A percentile compares a stretch with the other conserved stretches of the same genome.
phyloP scores from a whole-genome alignment of 64 coral and sea anemone genomes.

The Pocillopora verrucosa region DNA sequence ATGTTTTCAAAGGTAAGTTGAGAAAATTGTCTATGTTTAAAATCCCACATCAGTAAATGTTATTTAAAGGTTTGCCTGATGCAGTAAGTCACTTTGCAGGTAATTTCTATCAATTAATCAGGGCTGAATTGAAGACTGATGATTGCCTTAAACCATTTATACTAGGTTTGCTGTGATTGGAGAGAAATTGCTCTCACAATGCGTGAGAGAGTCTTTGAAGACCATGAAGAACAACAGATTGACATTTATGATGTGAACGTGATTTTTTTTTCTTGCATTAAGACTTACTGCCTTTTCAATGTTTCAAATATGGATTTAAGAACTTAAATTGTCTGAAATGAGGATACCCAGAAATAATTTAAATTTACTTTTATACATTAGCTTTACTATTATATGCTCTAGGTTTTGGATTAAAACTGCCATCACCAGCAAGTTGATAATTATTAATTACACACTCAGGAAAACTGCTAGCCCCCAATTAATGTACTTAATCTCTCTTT shows the following conservation, averaged over 20 bases:
- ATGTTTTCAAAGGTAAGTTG: slow-evolving; percentile 1
- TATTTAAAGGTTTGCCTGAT: neutral
- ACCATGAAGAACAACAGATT: slow-evolving; percentile 55
- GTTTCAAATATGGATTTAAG: no score
- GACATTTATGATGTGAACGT: slow-evolving; percentile 67
- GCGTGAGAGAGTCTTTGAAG: slow-evolving; percentile 31
- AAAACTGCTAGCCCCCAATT: no score
- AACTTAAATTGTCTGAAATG: no score
- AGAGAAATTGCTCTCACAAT: slow-evolving; percentile 54
- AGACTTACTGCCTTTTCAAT: no score
- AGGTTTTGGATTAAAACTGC: no score
- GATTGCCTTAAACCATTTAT: neutral
- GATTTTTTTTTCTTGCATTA: neutral
- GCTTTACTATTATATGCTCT: no score
- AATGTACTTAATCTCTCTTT: no score
- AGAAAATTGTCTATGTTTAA: neutral
- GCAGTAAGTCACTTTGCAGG: neutral
- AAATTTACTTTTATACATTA: no score
- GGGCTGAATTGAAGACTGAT: neutral
- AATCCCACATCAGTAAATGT: neutral
- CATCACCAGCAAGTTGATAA: no score
- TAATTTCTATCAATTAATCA: neutral
- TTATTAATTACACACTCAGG: no score
- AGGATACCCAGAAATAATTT: no score
- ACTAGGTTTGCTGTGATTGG: slow-evolving; percentile 65